Base-by-base conservation (phyloP, 2,888 invertebrate genomes). In the Unio delphinus region DNA sequence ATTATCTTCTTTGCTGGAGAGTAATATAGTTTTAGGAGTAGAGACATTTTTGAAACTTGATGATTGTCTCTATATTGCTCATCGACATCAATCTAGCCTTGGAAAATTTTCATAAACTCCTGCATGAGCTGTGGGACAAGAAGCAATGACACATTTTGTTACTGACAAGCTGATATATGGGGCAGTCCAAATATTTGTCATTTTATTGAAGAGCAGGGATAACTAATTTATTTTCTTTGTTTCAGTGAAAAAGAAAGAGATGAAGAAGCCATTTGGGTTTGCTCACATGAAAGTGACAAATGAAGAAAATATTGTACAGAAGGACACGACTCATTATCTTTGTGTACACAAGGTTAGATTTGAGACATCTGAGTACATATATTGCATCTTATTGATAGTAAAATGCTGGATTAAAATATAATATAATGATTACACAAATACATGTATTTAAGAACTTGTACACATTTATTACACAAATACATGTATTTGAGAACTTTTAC, bases 221-320 rank as follows among this genome's bases (percentile, higher is more conserved):
- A 64, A 65, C 34, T 57, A 61, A 18, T 56, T 61, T 18, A 59
- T 65, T 54, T 54, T 64, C 59, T 17, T 65, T 55, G 34, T 55
- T 61, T 23, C 72, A 71, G 72, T 71, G 56, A 71, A 72, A 55
- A 65, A 69, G 55, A 76, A 67, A 65, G 76, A 70, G 28, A 68
- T 69, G 57, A 79, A 80, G 81, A 97, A 96, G 89, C 91, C 97
- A 17, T 96, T 96, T 87, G 96, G 96, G 0, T 97, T 98, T 89
- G 94, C 96, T 20, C 97, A 96, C 90, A 65, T 86, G 58, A 94
- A 95, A 11, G 71, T 81, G 30, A 83, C 83, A 15, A 75, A 79
- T 65, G 55, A 75, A 23, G 66, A 72, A 20, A 73, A 80, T 30
- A 80, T 81, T 59, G 80, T 80, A 11, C 76, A 81, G 23, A 72